Conservation (phyloP, 2,797 vertebrate genomes). For the Myoxocephalus aenaeus region DNA sequence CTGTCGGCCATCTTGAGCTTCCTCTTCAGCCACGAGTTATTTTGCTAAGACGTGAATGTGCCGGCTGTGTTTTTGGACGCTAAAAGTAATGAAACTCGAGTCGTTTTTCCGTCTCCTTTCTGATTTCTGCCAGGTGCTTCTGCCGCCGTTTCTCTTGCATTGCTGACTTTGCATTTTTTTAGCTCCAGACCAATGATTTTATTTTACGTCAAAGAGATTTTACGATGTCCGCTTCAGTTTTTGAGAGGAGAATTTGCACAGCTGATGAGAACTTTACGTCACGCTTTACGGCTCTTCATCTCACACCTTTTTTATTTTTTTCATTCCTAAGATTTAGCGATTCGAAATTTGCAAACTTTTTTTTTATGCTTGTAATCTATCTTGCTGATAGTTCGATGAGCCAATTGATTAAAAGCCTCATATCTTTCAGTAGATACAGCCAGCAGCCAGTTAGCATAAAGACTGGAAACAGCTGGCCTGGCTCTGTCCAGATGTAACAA, state of each 20-base stretch:
- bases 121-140: not conserved
- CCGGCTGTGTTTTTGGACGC: too few species aligned
- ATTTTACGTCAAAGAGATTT: not conserved
- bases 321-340: too few species aligned
- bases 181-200: slow-evolving; percentile 27
- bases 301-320: too few species aligned
- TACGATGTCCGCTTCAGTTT: not conserved
- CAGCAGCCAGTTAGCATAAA: too few species aligned
- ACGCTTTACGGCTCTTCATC: not conserved
- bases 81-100: not conserved
- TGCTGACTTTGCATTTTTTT: not conserved
- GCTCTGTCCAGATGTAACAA: too few species aligned
- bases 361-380: too few species aligned
- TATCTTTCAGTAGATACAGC: too few species aligned
- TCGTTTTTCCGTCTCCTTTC: not conserved
- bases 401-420: too few species aligned
- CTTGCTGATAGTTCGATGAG: too few species aligned
- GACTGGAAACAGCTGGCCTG: too few species aligned
- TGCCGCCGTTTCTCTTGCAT: not conserved
- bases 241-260: slow-evolving; percentile 17
- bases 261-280: not conserved
- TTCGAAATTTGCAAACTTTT: too few species aligned
- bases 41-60: too few species aligned
- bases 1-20: not conserved
- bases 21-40: not conserved